Evolutionary conservation across 2,888 invertebrate species (phyloP).

Genomic region (Sycophila texana): DNA sequence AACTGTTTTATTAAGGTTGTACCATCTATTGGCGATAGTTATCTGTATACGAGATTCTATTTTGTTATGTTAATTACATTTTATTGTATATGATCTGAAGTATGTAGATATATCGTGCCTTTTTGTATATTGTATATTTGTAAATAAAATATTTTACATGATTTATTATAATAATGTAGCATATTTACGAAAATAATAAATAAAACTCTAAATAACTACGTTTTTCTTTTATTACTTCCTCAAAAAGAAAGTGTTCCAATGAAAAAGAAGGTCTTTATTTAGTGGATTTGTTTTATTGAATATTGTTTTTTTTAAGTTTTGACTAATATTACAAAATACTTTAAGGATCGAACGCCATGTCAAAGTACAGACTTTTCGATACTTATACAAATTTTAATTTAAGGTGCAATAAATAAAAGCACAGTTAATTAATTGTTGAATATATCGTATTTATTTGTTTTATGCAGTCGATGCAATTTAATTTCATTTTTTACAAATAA

Average conservation of each 20-base stretch:
- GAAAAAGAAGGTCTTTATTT: no score
- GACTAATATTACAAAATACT: background rate
- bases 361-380: no score
- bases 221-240: constrained; percentile 38
- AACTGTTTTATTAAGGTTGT: constrained; percentile 38
- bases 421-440: constrained; percentile 25
- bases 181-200: constrained; percentile 68
- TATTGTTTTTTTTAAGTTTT: no score
- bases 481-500: constrained; percentile 47
- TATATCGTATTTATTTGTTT: constrained; percentile 54
- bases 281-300: no score
- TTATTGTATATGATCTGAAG: constrained; percentile 72
- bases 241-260: background rate
- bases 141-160: constrained; percentile 74
- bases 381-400: background rate
- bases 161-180: constrained; percentile 71
- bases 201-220: constrained; percentile 60
- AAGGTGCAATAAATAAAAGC: constrained; percentile 27
- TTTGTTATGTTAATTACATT: constrained; percentile 68
- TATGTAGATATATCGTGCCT: constrained; percentile 75
- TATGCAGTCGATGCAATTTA: constrained; percentile 46
- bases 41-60: constrained; percentile 63
- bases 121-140: constrained; percentile 75
- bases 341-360: no score
- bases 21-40: constrained; percentile 53